Conservation (phyloP, 2,797 vertebrate genomes). For the Aldrovandia affinis region DNA sequence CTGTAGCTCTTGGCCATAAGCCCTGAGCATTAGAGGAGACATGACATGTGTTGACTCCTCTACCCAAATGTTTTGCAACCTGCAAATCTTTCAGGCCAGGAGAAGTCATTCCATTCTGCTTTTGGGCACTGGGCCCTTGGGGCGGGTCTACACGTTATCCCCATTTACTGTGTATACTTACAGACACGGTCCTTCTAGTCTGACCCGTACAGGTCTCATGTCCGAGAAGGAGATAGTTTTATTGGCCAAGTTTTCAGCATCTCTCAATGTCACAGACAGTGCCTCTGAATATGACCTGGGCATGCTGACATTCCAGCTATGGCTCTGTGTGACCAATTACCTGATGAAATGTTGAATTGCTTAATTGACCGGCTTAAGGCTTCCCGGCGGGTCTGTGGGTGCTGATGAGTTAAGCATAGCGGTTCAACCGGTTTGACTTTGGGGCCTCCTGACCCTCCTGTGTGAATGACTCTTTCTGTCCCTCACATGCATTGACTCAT, state of each 20-base stretch:
- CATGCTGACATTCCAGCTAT: too few species aligned
- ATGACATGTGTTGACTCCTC: constrained; percentile 51
- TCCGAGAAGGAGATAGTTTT: not conserved
- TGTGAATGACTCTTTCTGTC: constrained; percentile 27
- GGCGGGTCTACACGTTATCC: constrained; percentile 36
- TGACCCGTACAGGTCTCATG: not conserved
- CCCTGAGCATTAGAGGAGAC: constrained; percentile 44
- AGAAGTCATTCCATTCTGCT: constrained; percentile 38
- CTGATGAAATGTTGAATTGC: not conserved
- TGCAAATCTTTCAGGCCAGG: constrained; percentile 38
- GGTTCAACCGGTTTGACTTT: constrained; percentile 14
- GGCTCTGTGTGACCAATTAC: constrained; percentile 5
- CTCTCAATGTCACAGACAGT: not conserved
- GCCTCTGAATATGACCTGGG: not conserved
- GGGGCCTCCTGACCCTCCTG: not conserved
- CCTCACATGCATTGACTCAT: constrained; percentile 52
- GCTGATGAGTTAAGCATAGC: constrained; percentile 40
- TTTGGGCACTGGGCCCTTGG: constrained; percentile 43
- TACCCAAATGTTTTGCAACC: constrained; percentile 56
- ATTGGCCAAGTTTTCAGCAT: not conserved
- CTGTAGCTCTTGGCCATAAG: constrained; percentile 30
- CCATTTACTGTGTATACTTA: constrained; percentile 21
- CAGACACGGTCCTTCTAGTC: not conserved
- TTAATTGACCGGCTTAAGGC: not conserved
- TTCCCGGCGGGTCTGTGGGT: constrained; percentile 16